A percentile compares a stretch with the other conserved stretches of the same genome.
These are phyloP conservation scores for Glaucopsyche alexis DNA, from an alignment of 2,888 invertebrate genomes.

Conservation along the genomic window DNA sequence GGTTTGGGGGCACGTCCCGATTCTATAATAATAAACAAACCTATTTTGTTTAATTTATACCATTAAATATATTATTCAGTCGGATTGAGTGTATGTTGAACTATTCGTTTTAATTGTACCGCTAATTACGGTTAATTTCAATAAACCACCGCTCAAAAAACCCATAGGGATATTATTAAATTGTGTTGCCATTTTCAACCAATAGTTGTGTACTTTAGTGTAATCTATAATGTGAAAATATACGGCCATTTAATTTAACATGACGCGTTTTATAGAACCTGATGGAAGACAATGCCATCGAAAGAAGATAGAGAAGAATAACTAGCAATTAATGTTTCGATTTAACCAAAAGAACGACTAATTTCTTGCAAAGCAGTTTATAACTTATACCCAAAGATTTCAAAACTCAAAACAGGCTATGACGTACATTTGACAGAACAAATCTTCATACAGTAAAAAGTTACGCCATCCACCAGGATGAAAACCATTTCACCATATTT, in stretches of 20 bases:
- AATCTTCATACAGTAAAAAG: no score
- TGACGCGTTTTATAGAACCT: neutral
- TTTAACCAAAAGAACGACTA: no score
- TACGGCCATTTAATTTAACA: neutral
- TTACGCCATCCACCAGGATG: no score
- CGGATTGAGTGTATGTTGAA: neutral
- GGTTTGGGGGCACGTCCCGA: constrained; percentile 51
- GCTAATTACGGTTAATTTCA: constrained; percentile 13
- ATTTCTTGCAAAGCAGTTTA: no score
- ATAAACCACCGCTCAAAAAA: neutral
- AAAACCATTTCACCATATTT: no score
- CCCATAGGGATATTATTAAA: neutral
- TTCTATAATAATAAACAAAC: constrained; percentile 40
- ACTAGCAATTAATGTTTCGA: no score
- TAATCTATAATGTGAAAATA: neutral
- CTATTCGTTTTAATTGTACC: constrained; percentile 9
- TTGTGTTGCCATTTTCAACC: constrained; percentile 10
- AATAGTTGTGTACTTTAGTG: neutral
- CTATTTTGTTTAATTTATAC: constrained; percentile 27
- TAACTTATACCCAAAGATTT: no score
- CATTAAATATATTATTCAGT: constrained; percentile 7
- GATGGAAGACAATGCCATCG: neutral
- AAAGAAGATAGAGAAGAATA: no score
- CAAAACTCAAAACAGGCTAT: no score
- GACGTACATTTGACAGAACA: no score